A percentile compares a stretch with the other conserved stretches of the same genome.
Conservation (phyloP, 1,140 invertebrate species). For the Drosophila pseudoobscura region DNA sequence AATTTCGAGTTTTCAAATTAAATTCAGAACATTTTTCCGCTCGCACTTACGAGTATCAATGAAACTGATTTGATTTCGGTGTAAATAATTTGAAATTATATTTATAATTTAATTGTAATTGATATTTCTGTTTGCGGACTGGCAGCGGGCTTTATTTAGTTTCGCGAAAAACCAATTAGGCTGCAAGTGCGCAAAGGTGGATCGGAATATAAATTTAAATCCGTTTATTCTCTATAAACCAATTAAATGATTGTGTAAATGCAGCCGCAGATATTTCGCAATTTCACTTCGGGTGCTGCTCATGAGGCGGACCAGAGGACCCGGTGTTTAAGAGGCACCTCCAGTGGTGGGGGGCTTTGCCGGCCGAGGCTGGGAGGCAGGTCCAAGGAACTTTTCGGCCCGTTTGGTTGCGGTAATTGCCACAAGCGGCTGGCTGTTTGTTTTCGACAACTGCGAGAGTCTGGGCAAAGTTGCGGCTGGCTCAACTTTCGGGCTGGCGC, state of each 20-base stretch:
- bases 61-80: constrained; percentile 44
- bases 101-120: constrained; percentile 57
- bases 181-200: constrained; percentile 25
- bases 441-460: constrained; percentile 42
- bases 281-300: constrained; percentile 21
- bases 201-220: constrained; percentile 45
- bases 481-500: constrained; percentile 59
- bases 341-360: too few species aligned
- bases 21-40: constrained; percentile 24
- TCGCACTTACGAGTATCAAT: constrained; percentile 12
- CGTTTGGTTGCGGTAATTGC: constrained; percentile 62
- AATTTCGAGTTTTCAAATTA: constrained; percentile 35
- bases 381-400: constrained; percentile 47
- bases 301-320: too few species aligned
- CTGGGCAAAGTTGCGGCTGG: constrained; percentile 23
- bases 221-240: constrained; percentile 56
- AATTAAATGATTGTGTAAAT: constrained; percentile 71
- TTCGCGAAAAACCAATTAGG: constrained; percentile 57
- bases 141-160: constrained; percentile 17
- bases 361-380: constrained; percentile 6
- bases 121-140: constrained; percentile 43
- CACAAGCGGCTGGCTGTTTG: constrained; percentile 62
- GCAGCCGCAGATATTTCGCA: constrained; percentile 58
- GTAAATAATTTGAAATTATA: constrained; percentile 60
- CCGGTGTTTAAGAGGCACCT: constrained; percentile 25